phyloP scores from a whole-genome alignment of 2,888 invertebrate genomes.

The Lycaena phlaeas region DNA sequence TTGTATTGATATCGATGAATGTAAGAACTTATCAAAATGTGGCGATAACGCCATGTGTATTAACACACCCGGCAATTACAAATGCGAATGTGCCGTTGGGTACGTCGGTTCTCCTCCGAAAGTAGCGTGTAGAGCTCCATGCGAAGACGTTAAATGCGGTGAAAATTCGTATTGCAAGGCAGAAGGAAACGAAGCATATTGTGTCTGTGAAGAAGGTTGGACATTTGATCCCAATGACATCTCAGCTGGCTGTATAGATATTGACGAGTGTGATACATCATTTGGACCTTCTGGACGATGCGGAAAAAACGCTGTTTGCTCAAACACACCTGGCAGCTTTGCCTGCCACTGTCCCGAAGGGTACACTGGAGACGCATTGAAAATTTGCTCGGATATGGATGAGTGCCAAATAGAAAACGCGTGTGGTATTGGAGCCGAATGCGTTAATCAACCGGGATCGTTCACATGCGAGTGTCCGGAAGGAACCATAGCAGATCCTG shows the following conservation, averaged over 20 bases:
- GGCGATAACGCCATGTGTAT: conserved; percentile 84
- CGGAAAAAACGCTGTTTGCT: conserved; percentile 86
- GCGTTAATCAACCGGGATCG: conserved; percentile 84
- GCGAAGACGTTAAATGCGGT: conserved; percentile 92
- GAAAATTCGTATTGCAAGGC: conserved; percentile 91
- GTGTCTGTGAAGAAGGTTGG: conserved; percentile 95
- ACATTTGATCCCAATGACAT: conserved; percentile 92
- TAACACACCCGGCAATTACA: conserved; percentile 85
- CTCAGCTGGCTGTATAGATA: conserved; percentile 91
- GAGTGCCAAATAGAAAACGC: conserved; percentile 81
- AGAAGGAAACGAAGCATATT: conserved; percentile 90
- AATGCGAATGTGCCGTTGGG: conserved; percentile 87
- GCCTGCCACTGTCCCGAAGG: conserved; percentile 88
- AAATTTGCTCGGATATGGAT: conserved; percentile 86
- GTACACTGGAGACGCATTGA: conserved; percentile 87
- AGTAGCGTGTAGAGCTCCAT: conserved; percentile 88
- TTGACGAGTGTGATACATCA: conserved; percentile 89
- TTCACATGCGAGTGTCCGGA: conserved; percentile 87
- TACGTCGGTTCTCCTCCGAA: conserved; percentile 88
- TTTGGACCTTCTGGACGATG: conserved; percentile 87
- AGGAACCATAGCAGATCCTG: conserved; percentile 87
- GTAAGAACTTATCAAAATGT: conserved; percentile 73
- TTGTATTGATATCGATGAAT: conserved; percentile 89
- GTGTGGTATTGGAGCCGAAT: conserved; percentile 87
- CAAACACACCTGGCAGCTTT: conserved; percentile 85